Evolutionary conservation across 1,140 invertebrate species (phyloP).

Genomic region (Gryllus bimaculatus): DNA sequence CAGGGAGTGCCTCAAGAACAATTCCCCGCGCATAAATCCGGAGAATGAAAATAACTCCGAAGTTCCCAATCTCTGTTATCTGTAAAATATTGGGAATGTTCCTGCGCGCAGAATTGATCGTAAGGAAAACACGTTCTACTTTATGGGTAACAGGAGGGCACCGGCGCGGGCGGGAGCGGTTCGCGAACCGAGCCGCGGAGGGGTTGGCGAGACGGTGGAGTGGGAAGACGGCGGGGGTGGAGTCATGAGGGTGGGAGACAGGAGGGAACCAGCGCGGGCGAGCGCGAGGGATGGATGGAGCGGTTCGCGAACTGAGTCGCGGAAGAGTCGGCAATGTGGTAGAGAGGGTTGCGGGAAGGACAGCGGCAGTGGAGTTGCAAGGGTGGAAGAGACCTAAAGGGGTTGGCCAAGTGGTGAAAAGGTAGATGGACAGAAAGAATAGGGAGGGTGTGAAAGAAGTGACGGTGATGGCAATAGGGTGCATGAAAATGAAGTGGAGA

Average conservation of each 20-base stretch:
- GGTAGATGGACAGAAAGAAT: neutral
- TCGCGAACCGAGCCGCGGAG: too few relatives aligned
- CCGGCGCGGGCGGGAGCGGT: too few relatives aligned
- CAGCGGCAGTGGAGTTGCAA: neutral
- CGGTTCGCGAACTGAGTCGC: too few relatives aligned
- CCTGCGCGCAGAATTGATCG: neutral
- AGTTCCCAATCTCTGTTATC: conserved; percentile 4
- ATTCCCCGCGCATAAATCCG: conserved; percentile 8
- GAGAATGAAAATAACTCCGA: neutral
- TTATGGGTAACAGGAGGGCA: neutral
- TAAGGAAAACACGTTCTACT: conserved; percentile 4
- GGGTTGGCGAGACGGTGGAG: too few relatives aligned
- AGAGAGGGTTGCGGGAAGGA: neutral
- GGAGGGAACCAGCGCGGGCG: too few relatives aligned
- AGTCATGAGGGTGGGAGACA: too few relatives aligned
- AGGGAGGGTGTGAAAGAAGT: neutral
- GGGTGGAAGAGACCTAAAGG: too few relatives aligned
- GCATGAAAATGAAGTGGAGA: neutral
- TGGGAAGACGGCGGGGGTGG: too few relatives aligned
- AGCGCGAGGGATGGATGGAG: too few relatives aligned
- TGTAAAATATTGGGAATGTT: conserved; percentile 5
- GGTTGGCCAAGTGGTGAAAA: neutral
- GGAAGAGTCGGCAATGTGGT: too few relatives aligned
- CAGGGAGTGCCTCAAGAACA: conserved; percentile 6
- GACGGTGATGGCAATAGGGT: neutral